A percentile compares a stretch with the other conserved stretches of the same genome.
phyloP scores from a whole-genome alignment of 2,113 vertebrate species.

The Marmota monax region DNA sequence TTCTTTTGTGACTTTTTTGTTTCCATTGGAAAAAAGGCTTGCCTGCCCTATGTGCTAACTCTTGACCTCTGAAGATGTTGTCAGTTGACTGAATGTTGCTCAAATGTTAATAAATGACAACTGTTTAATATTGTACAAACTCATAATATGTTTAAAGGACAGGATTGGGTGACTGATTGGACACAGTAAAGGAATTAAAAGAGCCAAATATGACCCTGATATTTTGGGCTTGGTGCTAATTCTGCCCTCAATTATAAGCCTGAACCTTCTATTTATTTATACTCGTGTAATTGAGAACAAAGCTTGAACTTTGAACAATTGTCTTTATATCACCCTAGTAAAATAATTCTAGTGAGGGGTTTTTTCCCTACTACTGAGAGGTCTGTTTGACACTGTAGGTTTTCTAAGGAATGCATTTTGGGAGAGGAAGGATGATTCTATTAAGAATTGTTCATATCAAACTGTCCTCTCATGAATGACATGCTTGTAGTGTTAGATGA shows the following conservation, averaged over 20 bases:
- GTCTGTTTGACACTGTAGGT: background rate
- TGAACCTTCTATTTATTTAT: slow-evolving; percentile 18
- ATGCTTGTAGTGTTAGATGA: slow-evolving; percentile 8
- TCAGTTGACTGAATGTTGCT: slow-evolving; percentile 1
- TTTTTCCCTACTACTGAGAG: slow-evolving; percentile 2
- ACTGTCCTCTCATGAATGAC: slow-evolving; percentile 43
- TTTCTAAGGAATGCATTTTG: background rate
- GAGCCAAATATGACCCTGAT: background rate
- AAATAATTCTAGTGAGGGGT: background rate
- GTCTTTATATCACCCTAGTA: background rate
- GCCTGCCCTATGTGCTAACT: background rate
- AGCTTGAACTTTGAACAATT: background rate
- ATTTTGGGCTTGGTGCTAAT: background rate
- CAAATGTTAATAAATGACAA: slow-evolving; percentile 46
- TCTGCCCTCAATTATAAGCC: slow-evolving; percentile 6
- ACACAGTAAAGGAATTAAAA: slow-evolving; percentile 3
- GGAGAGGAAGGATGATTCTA: slow-evolving; percentile 9
- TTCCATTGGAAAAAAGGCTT: slow-evolving; percentile 10
- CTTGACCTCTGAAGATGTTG: background rate
- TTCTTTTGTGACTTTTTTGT: background rate
- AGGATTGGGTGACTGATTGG: background rate
- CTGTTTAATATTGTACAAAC: background rate
- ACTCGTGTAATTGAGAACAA: slow-evolving; percentile 21
- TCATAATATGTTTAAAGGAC: background rate
- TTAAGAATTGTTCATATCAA: slow-evolving; percentile 26